Conservation (phyloP, 2,888 invertebrate genomes). For the Tiliacea aurago region DNA sequence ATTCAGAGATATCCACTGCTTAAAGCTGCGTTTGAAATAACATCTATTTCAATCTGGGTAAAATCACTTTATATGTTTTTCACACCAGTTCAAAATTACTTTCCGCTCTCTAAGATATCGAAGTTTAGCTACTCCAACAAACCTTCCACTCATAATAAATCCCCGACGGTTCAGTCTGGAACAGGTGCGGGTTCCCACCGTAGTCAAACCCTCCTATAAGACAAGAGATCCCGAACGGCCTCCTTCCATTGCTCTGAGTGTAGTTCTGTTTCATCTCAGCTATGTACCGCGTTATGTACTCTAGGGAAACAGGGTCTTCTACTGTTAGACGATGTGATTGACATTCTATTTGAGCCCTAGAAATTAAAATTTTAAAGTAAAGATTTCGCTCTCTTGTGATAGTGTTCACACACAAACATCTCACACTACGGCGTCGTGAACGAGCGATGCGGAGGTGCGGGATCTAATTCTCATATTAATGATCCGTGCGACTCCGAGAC, state of each 20-base stretch:
- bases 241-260: constrained; percentile 98
- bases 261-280: constrained; percentile 95
- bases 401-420: no score
- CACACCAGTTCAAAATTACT: not conserved
- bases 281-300: constrained; percentile 95
- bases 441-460: no score
- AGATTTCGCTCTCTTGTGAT: no score
- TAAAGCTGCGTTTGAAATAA: not conserved
- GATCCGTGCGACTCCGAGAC: no score
- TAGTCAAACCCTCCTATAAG: constrained; percentile 98
- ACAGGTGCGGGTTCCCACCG: constrained; percentile 97
- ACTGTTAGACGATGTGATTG: constrained; percentile 98
- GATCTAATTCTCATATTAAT: no score
- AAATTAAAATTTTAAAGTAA: not conserved
- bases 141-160: constrained; percentile 98
- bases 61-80: not conserved
- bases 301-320: constrained; percentile 98
- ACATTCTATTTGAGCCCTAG: constrained; percentile 97
- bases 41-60: not conserved
- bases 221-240: constrained; percentile 99
- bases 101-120: not conserved
- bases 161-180: constrained; percentile 99
- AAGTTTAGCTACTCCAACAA: not conserved
- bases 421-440: no score
- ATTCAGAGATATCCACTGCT: not conserved